A percentile compares a stretch with the other conserved stretches of the same genome.
These are phyloP conservation scores for Watsonalla binaria DNA, from an alignment of 2,888 invertebrate species.

Conservation along the genomic window DNA sequence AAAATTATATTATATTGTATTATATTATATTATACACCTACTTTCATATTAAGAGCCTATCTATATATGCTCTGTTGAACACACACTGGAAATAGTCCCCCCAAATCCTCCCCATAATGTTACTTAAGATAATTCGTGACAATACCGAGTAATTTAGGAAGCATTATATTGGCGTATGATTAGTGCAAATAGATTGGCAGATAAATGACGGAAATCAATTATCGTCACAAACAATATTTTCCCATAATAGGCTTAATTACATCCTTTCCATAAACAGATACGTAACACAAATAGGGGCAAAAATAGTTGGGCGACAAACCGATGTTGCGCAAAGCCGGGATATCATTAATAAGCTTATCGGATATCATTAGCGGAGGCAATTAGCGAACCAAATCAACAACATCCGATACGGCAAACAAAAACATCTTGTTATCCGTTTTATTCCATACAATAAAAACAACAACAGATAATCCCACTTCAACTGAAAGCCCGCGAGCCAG, in stretches of 20 bases:
- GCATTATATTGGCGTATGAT: no score
- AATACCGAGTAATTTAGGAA: no score
- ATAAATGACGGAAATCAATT: not conserved
- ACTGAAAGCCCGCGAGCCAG: conserved; percentile 24
- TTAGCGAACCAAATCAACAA: conserved; percentile 15
- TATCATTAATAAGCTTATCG: conserved; percentile 23
- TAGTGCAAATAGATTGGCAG: no score
- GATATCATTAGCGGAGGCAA: conserved; percentile 19
- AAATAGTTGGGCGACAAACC: conserved; percentile 11
- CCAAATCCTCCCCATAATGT: no score
- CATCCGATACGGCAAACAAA: conserved; percentile 1
- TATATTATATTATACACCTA: no score
- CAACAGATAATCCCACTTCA: conserved; percentile 28
- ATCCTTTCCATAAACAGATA: not conserved
- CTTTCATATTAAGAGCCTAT: no score
- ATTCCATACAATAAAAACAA: conserved; percentile 25
- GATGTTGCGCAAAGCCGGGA: conserved; percentile 33
- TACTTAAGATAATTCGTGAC: no score
- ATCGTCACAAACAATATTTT: not conserved
- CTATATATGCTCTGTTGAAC: no score
- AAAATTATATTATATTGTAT: no score
- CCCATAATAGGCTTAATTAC: not conserved
- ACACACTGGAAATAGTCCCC: no score
- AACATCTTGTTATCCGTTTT: conserved; percentile 15
- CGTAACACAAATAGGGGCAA: conserved; percentile 6